A percentile compares a stretch with the other conserved stretches of the same genome.
Conservation (phyloP, 2,888 invertebrate genomes). For the Andrena flavipes region DNA sequence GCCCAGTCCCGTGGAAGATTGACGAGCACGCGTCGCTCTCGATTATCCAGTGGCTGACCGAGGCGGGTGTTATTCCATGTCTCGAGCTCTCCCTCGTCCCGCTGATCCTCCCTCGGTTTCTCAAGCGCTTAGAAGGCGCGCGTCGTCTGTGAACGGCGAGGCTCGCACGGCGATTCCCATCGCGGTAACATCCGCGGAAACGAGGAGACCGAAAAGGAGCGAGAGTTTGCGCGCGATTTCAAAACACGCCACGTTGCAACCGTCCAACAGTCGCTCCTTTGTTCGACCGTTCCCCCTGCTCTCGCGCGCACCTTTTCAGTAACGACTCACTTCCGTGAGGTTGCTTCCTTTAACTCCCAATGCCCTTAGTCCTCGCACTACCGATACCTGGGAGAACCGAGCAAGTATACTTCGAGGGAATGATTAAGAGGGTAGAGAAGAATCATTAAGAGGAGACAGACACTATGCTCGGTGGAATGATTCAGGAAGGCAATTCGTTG, state of each 20-base stretch:
- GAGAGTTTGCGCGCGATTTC: conserved; percentile 53
- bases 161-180: conserved; percentile 45
- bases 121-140: conserved; percentile 6
- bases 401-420: too few relatives aligned
- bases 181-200: conserved; percentile 10
- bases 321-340: background rate
- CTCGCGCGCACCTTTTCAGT: conserved; percentile 8
- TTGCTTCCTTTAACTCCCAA: background rate
- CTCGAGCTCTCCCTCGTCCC: background rate
- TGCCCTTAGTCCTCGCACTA: background rate
- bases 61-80: conserved; percentile 13
- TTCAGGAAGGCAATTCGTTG: background rate
- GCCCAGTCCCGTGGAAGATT: background rate
- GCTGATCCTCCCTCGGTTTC: conserved; percentile 6
- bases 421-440: background rate
- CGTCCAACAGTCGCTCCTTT: conserved; percentile 41
- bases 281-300: conserved; percentile 12
- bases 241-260: conserved; percentile 60
- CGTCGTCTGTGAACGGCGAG: conserved; percentile 5
- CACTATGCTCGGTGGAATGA: background rate
- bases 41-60: conserved; percentile 12
- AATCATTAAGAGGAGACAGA: background rate
- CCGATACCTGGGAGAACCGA: too few relatives aligned
- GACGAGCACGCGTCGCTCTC: conserved; percentile 16
- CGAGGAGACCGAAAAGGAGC: conserved; percentile 1